Evolutionary conservation across 2,113 vertebrate genomes (phyloP).

Genomic region (Pseudorectes ferrugineus): DNA sequence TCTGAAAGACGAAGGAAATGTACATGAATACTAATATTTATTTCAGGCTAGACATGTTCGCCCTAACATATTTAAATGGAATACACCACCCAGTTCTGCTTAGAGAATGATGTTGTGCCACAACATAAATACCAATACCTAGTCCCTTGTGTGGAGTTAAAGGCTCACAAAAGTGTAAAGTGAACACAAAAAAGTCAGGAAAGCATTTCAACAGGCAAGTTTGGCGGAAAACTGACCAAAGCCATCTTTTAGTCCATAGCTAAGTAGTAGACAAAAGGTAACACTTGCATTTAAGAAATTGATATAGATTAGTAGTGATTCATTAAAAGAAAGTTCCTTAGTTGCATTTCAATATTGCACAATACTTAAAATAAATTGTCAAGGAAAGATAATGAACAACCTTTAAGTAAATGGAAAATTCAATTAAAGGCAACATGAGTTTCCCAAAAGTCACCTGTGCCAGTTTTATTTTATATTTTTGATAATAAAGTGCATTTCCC

Average conservation of each 20-base stretch:
- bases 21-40: not conserved
- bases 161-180: not conserved
- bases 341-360: not conserved
- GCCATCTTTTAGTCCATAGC: not conserved
- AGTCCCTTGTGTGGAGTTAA: not conserved
- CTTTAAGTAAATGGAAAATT: not conserved
- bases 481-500: not conserved
- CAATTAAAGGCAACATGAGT: not conserved
- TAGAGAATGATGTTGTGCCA: not conserved
- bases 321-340: not conserved
- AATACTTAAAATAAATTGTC: not conserved
- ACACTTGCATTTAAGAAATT: not conserved
- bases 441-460: not conserved
- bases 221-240: not conserved
- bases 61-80: not conserved
- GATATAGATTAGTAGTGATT: not conserved
- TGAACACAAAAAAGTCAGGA: not conserved
- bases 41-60: not conserved
- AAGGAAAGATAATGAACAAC: not conserved
- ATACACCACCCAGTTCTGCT: not conserved
- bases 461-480: not conserved
- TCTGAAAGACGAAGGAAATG: constrained; percentile 74
- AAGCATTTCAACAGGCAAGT: not conserved
- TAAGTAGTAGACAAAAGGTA: not conserved
- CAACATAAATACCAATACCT: not conserved